Percentiles rank a stretch among this genome's conserved stretches.
Evolutionary conservation across 1,140 invertebrate genomes (phyloP).

Genomic region (Linepithema humile): DNA sequence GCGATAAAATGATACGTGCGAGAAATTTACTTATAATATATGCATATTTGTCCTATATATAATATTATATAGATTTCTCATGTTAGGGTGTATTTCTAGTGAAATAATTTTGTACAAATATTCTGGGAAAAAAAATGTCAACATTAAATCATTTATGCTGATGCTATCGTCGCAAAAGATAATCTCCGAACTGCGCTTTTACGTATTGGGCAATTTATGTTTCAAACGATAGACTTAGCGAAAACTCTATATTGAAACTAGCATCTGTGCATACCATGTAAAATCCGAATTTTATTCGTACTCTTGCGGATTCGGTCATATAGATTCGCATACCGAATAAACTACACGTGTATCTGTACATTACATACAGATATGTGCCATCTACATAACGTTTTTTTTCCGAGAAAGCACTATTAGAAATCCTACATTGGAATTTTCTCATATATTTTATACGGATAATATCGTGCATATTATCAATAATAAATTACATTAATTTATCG

Average conservation of each 20-base stretch:
- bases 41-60: neutral
- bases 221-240: constrained; percentile 25
- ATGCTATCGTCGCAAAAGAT: neutral
- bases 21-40: neutral
- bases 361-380: constrained; percentile 12
- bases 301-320: constrained; percentile 11
- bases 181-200: neutral
- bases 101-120: neutral
- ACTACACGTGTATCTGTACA: constrained; percentile 8
- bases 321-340: constrained; percentile 34
- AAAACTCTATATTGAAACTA: constrained; percentile 38
- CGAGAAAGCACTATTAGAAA: constrained; percentile 2
- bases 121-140: neutral
- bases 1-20: neutral
- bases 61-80: neutral
- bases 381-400: constrained; percentile 15
- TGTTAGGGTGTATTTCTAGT: neutral
- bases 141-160: constrained; percentile 6
- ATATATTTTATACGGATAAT: neutral
- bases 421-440: neutral
- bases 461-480: neutral
- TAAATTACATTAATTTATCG: neutral
- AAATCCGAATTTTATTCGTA: constrained; percentile 49
- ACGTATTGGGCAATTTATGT: constrained; percentile 26
- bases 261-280: constrained; percentile 42